Evolutionary conservation across 2,113 vertebrate genomes (phyloP).

Genomic region (Sylvicapra grimmia): DNA sequence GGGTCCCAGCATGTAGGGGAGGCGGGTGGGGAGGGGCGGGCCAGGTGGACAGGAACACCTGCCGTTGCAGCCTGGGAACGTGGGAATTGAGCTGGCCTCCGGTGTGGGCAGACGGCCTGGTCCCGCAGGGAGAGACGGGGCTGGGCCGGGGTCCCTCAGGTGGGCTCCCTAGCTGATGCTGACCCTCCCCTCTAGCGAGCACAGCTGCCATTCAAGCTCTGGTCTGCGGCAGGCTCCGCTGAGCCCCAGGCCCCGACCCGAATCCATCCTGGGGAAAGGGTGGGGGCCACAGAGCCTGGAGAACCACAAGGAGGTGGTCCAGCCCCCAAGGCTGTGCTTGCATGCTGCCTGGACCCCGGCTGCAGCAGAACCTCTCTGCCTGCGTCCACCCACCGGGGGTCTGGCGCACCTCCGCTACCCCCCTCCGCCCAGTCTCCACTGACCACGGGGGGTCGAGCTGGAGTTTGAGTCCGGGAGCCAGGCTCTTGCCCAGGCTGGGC

Average conservation of each 20-base stretch:
- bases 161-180: not conserved
- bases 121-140: not conserved
- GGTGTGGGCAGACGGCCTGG: fast-evolving
- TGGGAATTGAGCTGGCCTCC: not conserved
- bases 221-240: fast-evolving
- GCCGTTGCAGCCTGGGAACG: not conserved
- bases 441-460: not conserved
- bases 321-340: fast-evolving
- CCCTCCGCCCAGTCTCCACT: not conserved
- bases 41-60: constrained; percentile 9
- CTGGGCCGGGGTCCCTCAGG: fast-evolving
- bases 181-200: no score
- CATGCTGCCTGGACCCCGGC: no score
- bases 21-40: not conserved
- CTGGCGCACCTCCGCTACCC: not conserved
- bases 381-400: no score
- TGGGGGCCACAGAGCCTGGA: fast-evolving
- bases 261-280: not conserved
- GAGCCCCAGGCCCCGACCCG: fast-evolving
- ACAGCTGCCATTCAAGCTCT: fast-evolving
- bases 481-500: not conserved
- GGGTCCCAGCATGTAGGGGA: not conserved
- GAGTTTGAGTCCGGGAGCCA: not conserved
- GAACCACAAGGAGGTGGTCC: not conserved
- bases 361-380: not conserved